Percentiles rank a stretch among this genome's conserved stretches.
phyloP scores from a whole-genome alignment of 2,888 invertebrate species.

The Dione juno region DNA sequence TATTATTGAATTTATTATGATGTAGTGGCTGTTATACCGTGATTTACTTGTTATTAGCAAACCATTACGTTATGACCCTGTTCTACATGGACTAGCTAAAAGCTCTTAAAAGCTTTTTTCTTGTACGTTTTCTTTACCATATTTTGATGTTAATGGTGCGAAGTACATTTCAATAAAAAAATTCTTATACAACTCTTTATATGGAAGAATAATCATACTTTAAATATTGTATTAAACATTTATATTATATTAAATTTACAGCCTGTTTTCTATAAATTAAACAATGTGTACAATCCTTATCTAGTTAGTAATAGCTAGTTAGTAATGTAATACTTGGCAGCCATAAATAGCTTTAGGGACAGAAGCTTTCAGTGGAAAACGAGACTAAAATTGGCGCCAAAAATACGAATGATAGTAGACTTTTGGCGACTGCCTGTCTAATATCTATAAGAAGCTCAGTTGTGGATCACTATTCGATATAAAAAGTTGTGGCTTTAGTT shows the following conservation, averaged over 20 bases:
- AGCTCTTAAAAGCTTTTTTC: neutral
- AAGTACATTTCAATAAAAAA: no score
- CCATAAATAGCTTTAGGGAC: neutral
- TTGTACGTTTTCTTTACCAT: neutral
- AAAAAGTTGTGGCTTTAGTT: slow-evolving; percentile 1
- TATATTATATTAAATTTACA: no score
- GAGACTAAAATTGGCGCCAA: slow-evolving; percentile 20
- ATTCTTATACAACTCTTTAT: no score
- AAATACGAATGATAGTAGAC: slow-evolving; percentile 11
- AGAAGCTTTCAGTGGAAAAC: slow-evolving; percentile 14
- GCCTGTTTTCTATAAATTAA: no score
- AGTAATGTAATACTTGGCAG: neutral
- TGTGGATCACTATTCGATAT: slow-evolving; percentile 17
- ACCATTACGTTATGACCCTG: neutral
- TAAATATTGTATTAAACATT: no score
- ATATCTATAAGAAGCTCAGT: slow-evolving; percentile 21
- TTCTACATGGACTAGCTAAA: neutral
- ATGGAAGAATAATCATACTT: no score
- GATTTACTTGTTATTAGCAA: neutral
- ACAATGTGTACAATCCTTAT: neutral
- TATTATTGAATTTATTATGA: neutral
- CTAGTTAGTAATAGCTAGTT: no score
- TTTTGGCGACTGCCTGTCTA: slow-evolving; percentile 18
- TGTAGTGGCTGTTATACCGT: neutral
- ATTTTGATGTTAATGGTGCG: neutral